Base-by-base conservation (phyloP, 1,140 invertebrate species). In the Procambarus clarkii region DNA sequence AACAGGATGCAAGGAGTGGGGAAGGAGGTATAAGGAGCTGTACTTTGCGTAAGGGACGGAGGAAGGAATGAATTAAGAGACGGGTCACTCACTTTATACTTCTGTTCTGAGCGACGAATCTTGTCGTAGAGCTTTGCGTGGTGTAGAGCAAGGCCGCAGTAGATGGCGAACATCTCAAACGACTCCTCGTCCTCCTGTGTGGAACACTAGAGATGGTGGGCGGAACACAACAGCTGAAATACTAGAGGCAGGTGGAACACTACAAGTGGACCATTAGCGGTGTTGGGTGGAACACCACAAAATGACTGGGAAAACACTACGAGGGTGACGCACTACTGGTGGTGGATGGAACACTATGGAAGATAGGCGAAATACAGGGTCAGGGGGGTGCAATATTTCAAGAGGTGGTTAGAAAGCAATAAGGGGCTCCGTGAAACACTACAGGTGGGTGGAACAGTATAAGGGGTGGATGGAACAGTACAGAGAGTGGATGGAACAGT, bases 71-170 rank as follows among this genome's bases (percentile, higher is more conserved):
- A 2, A 5, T 50, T 21, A 69, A 48, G n/a, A 2, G n/a, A 34
- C 2, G 50, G 8, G 64, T 4, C 18, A 54, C 88, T 91, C 69
- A 93, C 93, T 93, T 95, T 95, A 94, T 97, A 97, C 94, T 97
- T 98, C 94, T 98, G 97, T 94, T 98, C 97, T 4, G 97, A 97
- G 82, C 96, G 94, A 88, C 96, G 95, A 48, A 98, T 98, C 94
- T 97, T 97, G 93, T 98, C 97, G 93, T 98, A 98, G 2, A 98
- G 94, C 94, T 97, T 97, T 24, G 97, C 97, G 94, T 98, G 97
- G 94, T 98, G 96, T 54, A 98, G 95, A 9, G 97, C 97, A 9
- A 98, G 94, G 0, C 97, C 97, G 94, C 97, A 98, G 93, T 98
- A 98, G 24, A 97, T 96, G 1, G 97, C 97, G 94, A 98, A 98